These are phyloP conservation scores for Drosophila kikkawai DNA, from an alignment of 1,140 invertebrate species.

Conservation along the genomic window DNA sequence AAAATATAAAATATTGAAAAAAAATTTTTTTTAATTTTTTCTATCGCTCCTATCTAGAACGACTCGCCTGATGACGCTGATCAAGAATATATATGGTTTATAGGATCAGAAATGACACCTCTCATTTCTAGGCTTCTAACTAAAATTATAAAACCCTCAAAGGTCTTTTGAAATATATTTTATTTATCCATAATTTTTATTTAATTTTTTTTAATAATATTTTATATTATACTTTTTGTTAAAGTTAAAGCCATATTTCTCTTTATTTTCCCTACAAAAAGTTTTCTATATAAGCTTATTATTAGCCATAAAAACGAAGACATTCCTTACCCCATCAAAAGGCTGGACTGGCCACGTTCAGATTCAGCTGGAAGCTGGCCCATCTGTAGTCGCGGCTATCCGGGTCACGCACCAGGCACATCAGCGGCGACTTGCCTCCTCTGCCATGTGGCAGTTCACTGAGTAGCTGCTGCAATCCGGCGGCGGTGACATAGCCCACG, in stretches of 20 bases:
- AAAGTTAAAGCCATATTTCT: not conserved
- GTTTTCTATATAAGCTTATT: not conserved
- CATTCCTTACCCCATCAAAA: not conserved
- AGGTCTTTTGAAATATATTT: no score
- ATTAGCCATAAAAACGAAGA: not conserved
- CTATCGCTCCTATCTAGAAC: no score
- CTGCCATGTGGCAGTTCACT: conserved; percentile 15
- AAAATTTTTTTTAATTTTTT: no score
- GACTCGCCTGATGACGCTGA: no score
- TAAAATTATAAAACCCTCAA: no score
- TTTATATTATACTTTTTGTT: no score
- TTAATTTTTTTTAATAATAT: no score
- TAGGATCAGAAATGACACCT: no score
- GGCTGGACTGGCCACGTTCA: conserved; percentile 39
- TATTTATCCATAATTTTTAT: no score
- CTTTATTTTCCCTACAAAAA: not conserved
- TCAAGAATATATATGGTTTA: no score
- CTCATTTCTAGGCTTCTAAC: no score
- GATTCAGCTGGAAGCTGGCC: conserved; percentile 85
- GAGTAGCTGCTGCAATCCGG: conserved; percentile 84
- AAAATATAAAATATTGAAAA: no score
- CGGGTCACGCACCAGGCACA: conserved; percentile 86
- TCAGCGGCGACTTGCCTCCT: conserved; percentile 40
- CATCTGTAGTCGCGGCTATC: conserved; percentile 86
- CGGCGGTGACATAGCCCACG: conserved; percentile 89